Conservation (phyloP, 2,113 vertebrate species). For the Phylloscopus whistleri region DNA sequence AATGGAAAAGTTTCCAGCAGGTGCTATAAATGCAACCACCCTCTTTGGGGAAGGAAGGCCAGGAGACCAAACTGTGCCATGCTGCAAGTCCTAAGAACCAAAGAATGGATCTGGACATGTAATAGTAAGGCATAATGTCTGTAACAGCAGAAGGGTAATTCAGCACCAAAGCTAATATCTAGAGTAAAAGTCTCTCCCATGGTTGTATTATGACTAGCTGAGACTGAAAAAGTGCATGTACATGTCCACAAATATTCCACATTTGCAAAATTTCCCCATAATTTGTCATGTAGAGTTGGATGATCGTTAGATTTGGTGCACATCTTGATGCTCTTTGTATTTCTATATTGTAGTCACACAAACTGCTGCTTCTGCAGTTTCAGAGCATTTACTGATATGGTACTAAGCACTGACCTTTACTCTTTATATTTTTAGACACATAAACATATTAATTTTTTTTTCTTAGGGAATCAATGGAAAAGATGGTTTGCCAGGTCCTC, state of each 20-base stretch:
- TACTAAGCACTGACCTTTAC: background rate
- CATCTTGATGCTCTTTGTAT: background rate
- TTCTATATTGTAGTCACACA: background rate
- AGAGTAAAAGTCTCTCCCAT: background rate
- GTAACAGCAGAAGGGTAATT: background rate
- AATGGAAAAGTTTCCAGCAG: background rate
- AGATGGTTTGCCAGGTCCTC: conserved; percentile 78
- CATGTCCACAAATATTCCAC: background rate
- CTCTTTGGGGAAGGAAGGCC: background rate
- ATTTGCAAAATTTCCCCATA: background rate
- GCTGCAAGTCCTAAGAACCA: background rate
- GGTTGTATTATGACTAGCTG: background rate
- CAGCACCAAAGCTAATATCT: background rate
- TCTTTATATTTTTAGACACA: background rate
- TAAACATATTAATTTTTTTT: background rate
- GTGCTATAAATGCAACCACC: background rate
- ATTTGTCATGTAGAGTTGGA: background rate
- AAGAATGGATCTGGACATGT: background rate
- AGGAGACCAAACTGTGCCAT: background rate
- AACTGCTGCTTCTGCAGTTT: background rate
- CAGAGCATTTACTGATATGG: background rate
- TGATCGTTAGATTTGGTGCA: background rate
- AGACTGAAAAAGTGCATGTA: background rate
- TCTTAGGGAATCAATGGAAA: conserved; percentile 77
- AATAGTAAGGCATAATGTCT: background rate